Conservation (phyloP, 2,113 vertebrate species). For the Ammodytes marinus region DNA sequence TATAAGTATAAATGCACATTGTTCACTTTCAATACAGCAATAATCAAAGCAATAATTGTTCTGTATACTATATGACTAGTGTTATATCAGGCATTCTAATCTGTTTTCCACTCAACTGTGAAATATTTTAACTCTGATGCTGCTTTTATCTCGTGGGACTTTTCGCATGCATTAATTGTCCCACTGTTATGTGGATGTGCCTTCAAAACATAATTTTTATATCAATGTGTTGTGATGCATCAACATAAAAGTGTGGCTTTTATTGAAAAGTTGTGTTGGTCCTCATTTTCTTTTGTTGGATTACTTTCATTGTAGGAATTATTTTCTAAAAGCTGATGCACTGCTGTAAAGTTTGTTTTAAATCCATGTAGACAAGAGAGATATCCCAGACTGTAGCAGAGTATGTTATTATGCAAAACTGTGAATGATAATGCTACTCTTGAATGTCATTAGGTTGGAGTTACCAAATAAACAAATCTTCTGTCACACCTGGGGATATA, state of each 20-base stretch:
- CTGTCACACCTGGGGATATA: not conserved
- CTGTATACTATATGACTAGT: conserved; percentile 31
- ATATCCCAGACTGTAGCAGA: conserved; percentile 25
- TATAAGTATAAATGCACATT: conserved; percentile 63
- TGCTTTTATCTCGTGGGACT: conserved; percentile 54
- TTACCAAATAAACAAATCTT: conserved; percentile 57
- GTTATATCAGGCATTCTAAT: conserved; percentile 60
- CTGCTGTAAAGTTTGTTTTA: conserved; percentile 2
- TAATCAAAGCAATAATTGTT: conserved; percentile 71
- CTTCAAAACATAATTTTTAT: conserved; percentile 53
- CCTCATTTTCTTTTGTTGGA: not conserved
- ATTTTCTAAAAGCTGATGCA: not conserved
- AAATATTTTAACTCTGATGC: conserved; percentile 46
- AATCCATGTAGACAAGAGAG: conserved; percentile 4
- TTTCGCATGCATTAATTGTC: conserved; percentile 63
- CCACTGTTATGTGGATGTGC: conserved; percentile 58
- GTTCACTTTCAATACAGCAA: conserved; percentile 74
- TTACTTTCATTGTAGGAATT: not conserved
- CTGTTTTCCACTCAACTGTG: conserved; percentile 71
- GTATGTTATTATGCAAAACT: conserved; percentile 59
- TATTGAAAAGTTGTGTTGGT: not conserved
- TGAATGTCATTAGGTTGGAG: conserved; percentile 53
- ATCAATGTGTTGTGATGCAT: conserved; percentile 19
- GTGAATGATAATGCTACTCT: conserved; percentile 40
- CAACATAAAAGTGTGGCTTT: not conserved